Evolutionary conservation across 1,140 invertebrate genomes (phyloP), one percentile per base, ranked within the genome.

Genomic region (Andricus grossulariae): DNA sequence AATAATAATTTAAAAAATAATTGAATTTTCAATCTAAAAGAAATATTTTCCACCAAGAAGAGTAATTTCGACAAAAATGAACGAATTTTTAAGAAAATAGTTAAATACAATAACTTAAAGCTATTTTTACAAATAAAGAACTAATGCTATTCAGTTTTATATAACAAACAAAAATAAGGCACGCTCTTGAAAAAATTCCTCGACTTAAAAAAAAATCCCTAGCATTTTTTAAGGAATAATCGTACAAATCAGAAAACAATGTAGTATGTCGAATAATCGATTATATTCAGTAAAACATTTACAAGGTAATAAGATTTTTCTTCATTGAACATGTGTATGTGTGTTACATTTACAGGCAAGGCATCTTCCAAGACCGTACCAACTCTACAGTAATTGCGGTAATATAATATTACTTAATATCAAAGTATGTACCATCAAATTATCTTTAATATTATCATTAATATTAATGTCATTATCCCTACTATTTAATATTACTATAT

Each of bases 241-340:
- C 10, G 10, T 13, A 49, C 4, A 60, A 75, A 60, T 5, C 13
- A 73, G 15, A 32, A 54, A 39, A 50, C 51, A 55, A 72, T 50
- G 21, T 16, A 32, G 73, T 79, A 74, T 83, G 89, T 91, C 90
- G 88, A 89, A 91, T 91, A 90, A 86, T 90, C 82, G 90, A 91
- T 91, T 91, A 91, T 91, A 91, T 91, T 91, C 91, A 90, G 89
- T 90, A 91, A 91, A 90, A 91, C 90, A 91, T 91, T 91, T 91
- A 91, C 89, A 90, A 91, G 89, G 85, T 90, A 90, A 88, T 91
- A 90, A 91, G 87, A 88, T 87, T 90, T 88, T 86, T 88, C 84
- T 87, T 88, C 85, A 88, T 89, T 90, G 84, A 90, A 90, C 86
- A 80, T 87, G 80, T 87, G 83, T 84, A 74, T 80, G 82, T 85